Conservation (phyloP, 1,140 invertebrate genomes). For the Orchesella cincta region DNA sequence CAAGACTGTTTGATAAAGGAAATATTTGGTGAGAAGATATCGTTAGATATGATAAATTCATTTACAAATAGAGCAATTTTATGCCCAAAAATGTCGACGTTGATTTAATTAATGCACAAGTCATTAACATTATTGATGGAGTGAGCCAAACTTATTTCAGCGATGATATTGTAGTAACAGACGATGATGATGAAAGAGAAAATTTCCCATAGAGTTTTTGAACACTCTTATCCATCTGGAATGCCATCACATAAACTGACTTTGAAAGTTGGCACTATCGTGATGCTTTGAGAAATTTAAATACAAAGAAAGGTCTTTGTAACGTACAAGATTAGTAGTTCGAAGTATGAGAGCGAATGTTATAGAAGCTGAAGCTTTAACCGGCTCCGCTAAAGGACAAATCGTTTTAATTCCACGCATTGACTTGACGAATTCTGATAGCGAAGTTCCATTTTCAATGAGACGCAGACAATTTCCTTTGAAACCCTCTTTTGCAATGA, state of each 20-base stretch:
- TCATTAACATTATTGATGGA: constrained; percentile 37
- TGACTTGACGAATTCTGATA: constrained; percentile 45
- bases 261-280: constrained; percentile 36
- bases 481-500: constrained; percentile 54
- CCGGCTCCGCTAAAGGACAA: neutral
- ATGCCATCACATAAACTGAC: constrained; percentile 52
- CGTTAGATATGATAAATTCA: neutral
- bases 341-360: constrained; percentile 29
- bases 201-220: constrained; percentile 56
- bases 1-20: constrained; percentile 52
- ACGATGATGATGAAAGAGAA: constrained; percentile 48
- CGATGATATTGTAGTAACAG: constrained; percentile 53
- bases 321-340: constrained; percentile 42
- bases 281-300: constrained; percentile 45
- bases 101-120: constrained; percentile 45
- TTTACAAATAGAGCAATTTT: constrained; percentile 34
- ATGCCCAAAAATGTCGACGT: constrained; percentile 50
- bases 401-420: constrained; percentile 36
- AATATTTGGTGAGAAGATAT: constrained; percentile 47
- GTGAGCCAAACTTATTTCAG: constrained; percentile 50
- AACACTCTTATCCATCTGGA: constrained; percentile 54
- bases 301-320: constrained; percentile 34
- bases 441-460: constrained; percentile 55
- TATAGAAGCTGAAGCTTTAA: neutral
- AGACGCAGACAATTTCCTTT: constrained; percentile 58